These are phyloP conservation scores for Julus scandinavius DNA, from an alignment of 2,888 invertebrate species.

Conservation along the genomic window DNA sequence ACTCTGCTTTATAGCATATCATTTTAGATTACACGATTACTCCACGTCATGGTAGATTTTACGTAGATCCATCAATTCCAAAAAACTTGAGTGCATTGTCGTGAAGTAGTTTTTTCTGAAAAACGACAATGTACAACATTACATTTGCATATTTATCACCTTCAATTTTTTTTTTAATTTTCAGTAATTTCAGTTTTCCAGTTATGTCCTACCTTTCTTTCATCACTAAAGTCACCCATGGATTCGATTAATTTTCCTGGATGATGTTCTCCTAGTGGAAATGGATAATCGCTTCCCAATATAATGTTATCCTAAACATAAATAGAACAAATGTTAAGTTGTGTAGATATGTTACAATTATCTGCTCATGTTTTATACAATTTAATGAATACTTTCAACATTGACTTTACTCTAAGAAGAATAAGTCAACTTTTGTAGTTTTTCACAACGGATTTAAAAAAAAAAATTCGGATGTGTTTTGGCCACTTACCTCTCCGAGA, in stretches of 20 bases:
- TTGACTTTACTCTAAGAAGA: too few species aligned
- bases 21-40: background rate
- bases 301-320: constrained; percentile 67
- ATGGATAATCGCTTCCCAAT: constrained; percentile 71
- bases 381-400: too few species aligned
- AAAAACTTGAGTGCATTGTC: constrained; percentile 67
- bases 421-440: background rate
- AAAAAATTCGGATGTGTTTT: background rate
- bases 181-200: background rate
- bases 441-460: too few species aligned
- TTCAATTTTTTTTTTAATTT: too few species aligned
- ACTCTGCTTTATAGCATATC: too few species aligned
- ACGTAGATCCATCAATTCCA: constrained; percentile 61
- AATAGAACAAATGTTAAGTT: background rate
- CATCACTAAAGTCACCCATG: constrained; percentile 61
- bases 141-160: background rate
- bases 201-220: constrained; percentile 63
- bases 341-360: background rate
- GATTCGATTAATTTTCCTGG: constrained; percentile 68
- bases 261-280: constrained; percentile 70
- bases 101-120: constrained; percentile 65
- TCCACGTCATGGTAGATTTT: background rate
- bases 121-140: constrained; percentile 44
- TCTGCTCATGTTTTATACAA: background rate
- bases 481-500: constrained; percentile 67